Evolutionary conservation across 2,888 invertebrate species (phyloP).

Genomic region (Elysia crispata): DNA sequence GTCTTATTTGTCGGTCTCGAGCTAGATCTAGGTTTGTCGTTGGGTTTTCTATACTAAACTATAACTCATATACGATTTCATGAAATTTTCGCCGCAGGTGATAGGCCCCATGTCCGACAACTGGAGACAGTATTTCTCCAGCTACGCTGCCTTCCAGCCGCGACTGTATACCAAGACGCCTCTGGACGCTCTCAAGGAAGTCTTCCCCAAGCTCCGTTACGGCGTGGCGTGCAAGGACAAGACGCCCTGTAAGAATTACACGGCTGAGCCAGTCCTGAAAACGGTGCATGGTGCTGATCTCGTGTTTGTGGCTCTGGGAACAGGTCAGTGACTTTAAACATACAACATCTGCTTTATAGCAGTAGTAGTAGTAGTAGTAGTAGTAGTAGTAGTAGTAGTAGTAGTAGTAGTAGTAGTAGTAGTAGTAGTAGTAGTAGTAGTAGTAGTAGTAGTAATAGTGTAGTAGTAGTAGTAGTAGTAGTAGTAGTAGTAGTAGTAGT

Average conservation of each 20-base stretch:
- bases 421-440: too few relatives aligned
- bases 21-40: too few relatives aligned
- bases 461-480: too few relatives aligned
- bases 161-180: constrained; percentile 63
- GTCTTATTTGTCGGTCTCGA: too few relatives aligned
- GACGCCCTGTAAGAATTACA: constrained; percentile 62
- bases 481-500: too few relatives aligned
- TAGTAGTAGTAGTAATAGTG: too few relatives aligned
- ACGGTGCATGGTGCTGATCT: constrained; percentile 64
- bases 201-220: constrained; percentile 56
- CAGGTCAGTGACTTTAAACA: too few relatives aligned
- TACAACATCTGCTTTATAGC: too few relatives aligned
- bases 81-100: constrained; percentile 64
- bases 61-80: too few relatives aligned
- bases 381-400: constrained; percentile 62
- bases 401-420: constrained; percentile 69
- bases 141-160: constrained; percentile 65
- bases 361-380: constrained; percentile 64
- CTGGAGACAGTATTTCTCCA: constrained; percentile 65
- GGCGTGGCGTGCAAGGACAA: constrained; percentile 66
- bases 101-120: constrained; percentile 74
- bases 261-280: constrained; percentile 52
- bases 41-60: too few relatives aligned
- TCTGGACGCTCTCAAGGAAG: constrained; percentile 57
- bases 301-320: constrained; percentile 70